Evolutionary conservation across 2,797 vertebrate species (phyloP).

Genomic region (Etheostoma nigrum): DNA sequence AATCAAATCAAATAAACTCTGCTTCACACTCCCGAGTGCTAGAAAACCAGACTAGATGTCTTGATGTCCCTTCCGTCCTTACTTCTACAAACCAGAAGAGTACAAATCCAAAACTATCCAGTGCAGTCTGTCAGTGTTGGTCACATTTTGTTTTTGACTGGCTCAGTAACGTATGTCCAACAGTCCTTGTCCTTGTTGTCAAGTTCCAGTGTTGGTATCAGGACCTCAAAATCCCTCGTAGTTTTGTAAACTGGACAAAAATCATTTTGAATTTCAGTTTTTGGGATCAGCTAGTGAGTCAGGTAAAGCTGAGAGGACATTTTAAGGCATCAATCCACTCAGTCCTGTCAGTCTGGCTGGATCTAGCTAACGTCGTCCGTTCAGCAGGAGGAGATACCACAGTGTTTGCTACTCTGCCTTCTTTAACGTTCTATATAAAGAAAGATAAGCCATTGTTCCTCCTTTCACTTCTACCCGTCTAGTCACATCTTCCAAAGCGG

Average conservation of each 20-base stretch:
- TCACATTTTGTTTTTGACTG: constrained; percentile 18
- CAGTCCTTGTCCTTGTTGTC: neutral
- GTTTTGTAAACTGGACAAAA: constrained; percentile 19
- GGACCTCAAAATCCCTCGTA: neutral
- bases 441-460: neutral
- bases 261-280: constrained; percentile 6
- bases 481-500: neutral
- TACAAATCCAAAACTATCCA: neutral
- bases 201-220: neutral
- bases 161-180: constrained; percentile 30
- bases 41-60: neutral
- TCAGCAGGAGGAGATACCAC: neutral
- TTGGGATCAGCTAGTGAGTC: constrained; percentile 29
- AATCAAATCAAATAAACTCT: constrained; percentile 25
- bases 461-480: neutral
- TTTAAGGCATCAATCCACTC: constrained; percentile 60
- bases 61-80: neutral
- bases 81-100: constrained; percentile 29
- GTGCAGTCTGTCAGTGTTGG: constrained; percentile 14
- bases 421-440: neutral
- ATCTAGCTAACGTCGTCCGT: neutral
- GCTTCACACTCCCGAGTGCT: constrained; percentile 10
- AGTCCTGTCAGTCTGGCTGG: neutral
- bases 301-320: constrained; percentile 48
- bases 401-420: neutral